These are phyloP conservation scores for Strigamia transsilvanica DNA, from an alignment of 2,888 invertebrate genomes.

Conservation along the genomic window DNA sequence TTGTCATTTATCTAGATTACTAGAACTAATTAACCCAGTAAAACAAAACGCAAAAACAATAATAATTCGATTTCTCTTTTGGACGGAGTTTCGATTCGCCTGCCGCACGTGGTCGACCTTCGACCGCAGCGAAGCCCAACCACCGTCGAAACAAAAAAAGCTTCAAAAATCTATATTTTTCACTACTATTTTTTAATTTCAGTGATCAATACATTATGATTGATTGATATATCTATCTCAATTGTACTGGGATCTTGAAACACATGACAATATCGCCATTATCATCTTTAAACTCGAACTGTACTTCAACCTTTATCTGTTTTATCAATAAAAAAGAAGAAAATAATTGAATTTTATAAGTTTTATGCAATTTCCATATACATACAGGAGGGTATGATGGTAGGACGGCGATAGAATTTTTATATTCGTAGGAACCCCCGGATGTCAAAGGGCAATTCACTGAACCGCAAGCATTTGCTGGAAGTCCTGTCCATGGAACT, in stretches of 20 bases:
- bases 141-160: too few species aligned
- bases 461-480: not conserved
- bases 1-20: too few species aligned
- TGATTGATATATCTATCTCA: not conserved
- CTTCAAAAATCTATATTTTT: too few species aligned
- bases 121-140: too few species aligned
- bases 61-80: too few species aligned
- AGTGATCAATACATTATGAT: too few species aligned
- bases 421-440: not conserved
- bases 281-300: constrained; percentile 4
- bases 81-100: too few species aligned
- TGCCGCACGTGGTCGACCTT: too few species aligned
- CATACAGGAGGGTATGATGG: not conserved
- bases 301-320: not conserved
- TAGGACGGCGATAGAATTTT: not conserved
- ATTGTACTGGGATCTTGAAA: not conserved
- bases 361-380: not conserved
- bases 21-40: too few species aligned
- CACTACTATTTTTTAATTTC: too few species aligned
- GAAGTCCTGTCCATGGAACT: constrained; percentile 7
- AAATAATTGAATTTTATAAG: constrained; percentile 3
- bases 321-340: not conserved
- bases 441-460: not conserved
- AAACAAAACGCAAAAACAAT: too few species aligned
- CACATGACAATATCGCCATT: not conserved